Conservation (phyloP, 2,113 vertebrate species). For the Sphyrna mokarran region DNA sequence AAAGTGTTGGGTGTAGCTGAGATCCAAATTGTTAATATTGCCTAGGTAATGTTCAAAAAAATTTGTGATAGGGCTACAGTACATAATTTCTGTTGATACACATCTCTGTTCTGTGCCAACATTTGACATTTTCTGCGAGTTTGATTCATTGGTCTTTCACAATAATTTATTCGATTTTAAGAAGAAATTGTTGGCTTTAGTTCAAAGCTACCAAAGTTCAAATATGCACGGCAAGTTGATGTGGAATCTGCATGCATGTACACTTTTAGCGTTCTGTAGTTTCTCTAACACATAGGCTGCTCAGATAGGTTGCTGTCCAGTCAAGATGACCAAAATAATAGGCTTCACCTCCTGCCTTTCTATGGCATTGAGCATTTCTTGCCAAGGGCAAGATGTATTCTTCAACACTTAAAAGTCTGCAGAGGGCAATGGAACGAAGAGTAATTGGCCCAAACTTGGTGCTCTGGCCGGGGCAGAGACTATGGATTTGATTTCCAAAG, state of each 20-base stretch:
- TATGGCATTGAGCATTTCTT: not conserved
- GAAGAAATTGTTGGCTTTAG: conserved; percentile 4
- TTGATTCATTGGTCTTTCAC: not conserved
- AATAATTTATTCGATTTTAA: not conserved
- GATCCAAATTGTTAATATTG: not conserved
- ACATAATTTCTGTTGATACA: not conserved
- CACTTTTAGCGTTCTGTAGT: not conserved
- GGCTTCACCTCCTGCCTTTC: not conserved
- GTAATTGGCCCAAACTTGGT: not conserved
- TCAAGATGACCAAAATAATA: not conserved
- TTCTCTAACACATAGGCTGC: not conserved
- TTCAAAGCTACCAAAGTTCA: conserved; percentile 21
- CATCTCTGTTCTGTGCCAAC: not conserved
- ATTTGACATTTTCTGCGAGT: conserved; percentile 2
- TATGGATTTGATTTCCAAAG: not conserved
- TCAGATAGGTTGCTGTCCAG: not conserved
- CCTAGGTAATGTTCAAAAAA: not conserved
- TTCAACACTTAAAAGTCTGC: not conserved
- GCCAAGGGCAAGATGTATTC: not conserved
- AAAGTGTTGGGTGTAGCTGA: not conserved
- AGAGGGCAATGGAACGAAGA: not conserved
- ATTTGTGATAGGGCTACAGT: not conserved
- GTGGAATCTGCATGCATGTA: not conserved
- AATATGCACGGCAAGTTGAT: not conserved
- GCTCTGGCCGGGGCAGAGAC: no score